These are phyloP conservation scores for Agriopis marginaria DNA, from an alignment of 2,888 invertebrate genomes.

Conservation along the genomic window DNA sequence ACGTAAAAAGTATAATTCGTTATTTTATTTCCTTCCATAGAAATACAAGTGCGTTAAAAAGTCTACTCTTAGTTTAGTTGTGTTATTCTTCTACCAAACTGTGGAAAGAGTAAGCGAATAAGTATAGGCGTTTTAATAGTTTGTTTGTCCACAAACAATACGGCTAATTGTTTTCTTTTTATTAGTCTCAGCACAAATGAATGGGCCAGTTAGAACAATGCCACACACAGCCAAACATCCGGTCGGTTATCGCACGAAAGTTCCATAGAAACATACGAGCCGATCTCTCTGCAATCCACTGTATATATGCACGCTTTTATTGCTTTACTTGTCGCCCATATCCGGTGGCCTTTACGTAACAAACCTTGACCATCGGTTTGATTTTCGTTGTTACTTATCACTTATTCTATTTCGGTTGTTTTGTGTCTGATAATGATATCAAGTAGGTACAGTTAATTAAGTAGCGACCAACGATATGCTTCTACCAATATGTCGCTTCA, in stretches of 20 bases:
- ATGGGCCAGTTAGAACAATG: constrained; percentile 69
- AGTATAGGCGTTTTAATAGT: constrained; percentile 7
- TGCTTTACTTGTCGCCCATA: constrained; percentile 41
- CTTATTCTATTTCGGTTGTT: constrained; percentile 2
- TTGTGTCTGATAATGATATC: constrained; percentile 2
- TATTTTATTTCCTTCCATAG: too few species aligned
- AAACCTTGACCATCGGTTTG: constrained; percentile 13
- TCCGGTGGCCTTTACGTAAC: constrained; percentile 35
- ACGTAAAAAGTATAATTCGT: too few species aligned
- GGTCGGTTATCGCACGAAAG: constrained; percentile 74
- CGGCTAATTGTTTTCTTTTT: constrained; percentile 43
- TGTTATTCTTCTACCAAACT: constrained; percentile 6
- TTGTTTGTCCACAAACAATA: constrained; percentile 42
- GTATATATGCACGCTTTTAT: constrained; percentile 61
- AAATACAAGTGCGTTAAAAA: too few species aligned
- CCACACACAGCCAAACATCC: constrained; percentile 79
- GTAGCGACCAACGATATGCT: constrained; percentile 31
- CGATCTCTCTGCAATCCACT: constrained; percentile 68
- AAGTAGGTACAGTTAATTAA: background rate
- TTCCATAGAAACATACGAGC: constrained; percentile 64
- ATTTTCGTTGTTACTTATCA: constrained; percentile 5
- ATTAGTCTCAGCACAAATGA: constrained; percentile 46
- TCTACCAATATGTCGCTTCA: constrained; percentile 23
- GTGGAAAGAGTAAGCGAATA: background rate
- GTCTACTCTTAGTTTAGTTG: background rate